phyloP scores from a whole-genome alignment of 2,797 vertebrate genomes.

The Cuniculus paca region DNA sequence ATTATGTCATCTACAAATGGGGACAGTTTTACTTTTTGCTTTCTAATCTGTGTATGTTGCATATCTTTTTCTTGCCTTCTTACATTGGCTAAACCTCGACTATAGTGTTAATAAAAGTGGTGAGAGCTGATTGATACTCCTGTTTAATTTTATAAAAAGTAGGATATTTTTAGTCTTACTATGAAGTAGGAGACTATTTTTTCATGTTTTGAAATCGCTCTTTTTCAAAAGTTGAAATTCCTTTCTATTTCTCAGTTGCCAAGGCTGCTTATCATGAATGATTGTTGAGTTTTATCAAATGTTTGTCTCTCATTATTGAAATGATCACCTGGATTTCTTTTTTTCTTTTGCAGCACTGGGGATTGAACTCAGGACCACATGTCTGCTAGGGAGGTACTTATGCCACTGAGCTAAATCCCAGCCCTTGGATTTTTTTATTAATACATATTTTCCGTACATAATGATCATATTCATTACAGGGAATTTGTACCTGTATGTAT shows the following conservation, averaged over 20 bases:
- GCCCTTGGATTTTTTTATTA: background rate
- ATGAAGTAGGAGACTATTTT: background rate
- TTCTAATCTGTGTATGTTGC: background rate
- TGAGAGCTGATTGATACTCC: background rate
- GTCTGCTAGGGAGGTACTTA: no score
- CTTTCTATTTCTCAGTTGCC: background rate
- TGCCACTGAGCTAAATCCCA: no score
- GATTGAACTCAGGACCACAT: no score
- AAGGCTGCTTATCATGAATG: background rate
- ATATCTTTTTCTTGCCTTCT: background rate
- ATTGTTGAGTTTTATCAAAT: background rate
- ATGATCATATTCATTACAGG: background rate
- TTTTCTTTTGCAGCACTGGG: no score
- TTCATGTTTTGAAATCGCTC: background rate
- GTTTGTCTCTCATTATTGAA: background rate
- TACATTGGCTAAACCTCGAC: background rate
- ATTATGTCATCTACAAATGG: background rate
- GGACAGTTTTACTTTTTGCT: background rate
- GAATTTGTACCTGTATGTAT: background rate
- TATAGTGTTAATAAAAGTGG: background rate
- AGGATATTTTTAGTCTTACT: background rate
- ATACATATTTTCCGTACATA: background rate
- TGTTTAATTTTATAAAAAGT: background rate
- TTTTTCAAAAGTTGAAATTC: background rate
- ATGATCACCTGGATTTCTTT: background rate